These are phyloP conservation scores for Peromyscus eremicus DNA, from an alignment of 2,797 vertebrate genomes.

Conservation along the genomic window DNA sequence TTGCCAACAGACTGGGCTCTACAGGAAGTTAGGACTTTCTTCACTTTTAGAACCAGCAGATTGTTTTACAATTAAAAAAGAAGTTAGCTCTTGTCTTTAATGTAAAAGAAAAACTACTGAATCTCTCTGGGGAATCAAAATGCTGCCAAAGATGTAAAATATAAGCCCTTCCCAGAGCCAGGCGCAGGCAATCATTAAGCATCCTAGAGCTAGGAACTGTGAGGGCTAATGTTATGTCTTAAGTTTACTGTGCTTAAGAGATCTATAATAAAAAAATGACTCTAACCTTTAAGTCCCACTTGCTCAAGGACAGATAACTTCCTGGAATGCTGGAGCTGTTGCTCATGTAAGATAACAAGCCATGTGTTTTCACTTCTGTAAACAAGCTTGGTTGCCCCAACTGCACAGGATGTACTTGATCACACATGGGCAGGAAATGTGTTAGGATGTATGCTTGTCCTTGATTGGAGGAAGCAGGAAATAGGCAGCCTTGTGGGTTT, in stretches of 20 bases:
- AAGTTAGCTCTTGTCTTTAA: slow-evolving; percentile 86
- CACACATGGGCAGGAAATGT: neutral
- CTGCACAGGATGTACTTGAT: neutral
- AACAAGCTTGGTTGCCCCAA: neutral
- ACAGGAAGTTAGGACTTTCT: slow-evolving; percentile 83
- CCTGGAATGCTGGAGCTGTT: neutral
- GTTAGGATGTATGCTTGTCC: neutral
- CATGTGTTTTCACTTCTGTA: neutral
- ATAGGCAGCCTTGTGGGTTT: neutral
- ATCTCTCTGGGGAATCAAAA: slow-evolving; percentile 84
- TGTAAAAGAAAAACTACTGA: slow-evolving; percentile 78
- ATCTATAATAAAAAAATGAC: neutral
- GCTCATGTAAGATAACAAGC: neutral
- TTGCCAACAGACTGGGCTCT: slow-evolving; percentile 82
- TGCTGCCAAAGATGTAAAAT: slow-evolving; percentile 86
- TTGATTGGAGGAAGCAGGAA: neutral
- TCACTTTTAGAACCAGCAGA: slow-evolving; percentile 82
- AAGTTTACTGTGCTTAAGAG: neutral
- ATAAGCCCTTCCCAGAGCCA: slow-evolving; percentile 81
- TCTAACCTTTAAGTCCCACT: neutral
- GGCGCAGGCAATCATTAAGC: neutral
- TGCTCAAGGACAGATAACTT: neutral
- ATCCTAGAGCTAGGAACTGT: slow-evolving; percentile 66
- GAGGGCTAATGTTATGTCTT: neutral
- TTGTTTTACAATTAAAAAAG: slow-evolving; percentile 79